phyloP scores from a whole-genome alignment of 2,797 vertebrate species.

The Pelochelys cantorii region DNA sequence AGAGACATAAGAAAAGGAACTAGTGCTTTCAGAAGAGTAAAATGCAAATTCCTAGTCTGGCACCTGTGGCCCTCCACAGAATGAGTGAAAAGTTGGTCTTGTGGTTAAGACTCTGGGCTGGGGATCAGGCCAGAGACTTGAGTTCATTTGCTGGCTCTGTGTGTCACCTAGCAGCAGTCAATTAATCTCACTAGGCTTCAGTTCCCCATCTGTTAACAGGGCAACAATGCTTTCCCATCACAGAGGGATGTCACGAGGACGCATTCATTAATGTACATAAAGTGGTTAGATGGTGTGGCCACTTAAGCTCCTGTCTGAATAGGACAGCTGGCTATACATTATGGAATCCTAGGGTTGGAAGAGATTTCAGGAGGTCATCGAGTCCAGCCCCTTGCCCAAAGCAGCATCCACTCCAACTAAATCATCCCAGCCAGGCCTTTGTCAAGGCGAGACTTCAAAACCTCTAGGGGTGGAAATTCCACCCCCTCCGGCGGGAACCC shows the following conservation, averaged over 20 bases:
- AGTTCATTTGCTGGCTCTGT: background rate
- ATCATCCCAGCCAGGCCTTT: no score
- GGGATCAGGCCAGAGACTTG: background rate
- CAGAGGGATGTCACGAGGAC: background rate
- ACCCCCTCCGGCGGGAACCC: no score
- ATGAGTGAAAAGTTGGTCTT: background rate
- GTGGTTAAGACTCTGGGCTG: background rate
- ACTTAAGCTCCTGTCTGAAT: background rate
- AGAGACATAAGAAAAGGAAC: background rate
- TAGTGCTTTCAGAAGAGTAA: background rate
- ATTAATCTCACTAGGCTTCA: fast-evolving
- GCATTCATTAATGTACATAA: background rate
- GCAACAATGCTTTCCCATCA: background rate
- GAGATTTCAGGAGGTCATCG: no score
- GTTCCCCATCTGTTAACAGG: background rate
- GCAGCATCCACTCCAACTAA: no score
- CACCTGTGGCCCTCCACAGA: background rate
- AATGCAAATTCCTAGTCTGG: background rate
- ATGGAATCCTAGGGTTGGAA: no score
- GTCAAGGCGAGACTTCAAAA: no score
- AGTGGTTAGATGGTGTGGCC: background rate
- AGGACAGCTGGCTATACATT: background rate
- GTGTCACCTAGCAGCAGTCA: background rate
- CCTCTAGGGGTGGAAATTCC: no score
- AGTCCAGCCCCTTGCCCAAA: no score